Evolutionary conservation across 92 coral and sea anemone genomes (phyloP), one percentile per base, ranked within the genome.

Genomic region (Porites divaricata): DNA sequence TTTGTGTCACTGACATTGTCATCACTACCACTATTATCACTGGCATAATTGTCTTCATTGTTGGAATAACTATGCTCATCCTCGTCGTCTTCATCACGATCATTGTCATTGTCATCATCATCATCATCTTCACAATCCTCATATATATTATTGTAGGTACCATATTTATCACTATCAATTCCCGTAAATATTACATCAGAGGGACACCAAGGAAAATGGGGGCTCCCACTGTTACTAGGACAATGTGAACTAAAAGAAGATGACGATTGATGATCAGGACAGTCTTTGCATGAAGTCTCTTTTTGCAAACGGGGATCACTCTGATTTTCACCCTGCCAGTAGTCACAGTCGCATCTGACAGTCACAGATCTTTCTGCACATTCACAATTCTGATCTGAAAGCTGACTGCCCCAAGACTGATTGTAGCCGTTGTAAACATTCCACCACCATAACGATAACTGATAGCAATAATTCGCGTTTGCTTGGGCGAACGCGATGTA

Each of bases 401-500:
- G 19, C 12, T 24, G 76, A 26, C 20, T 64, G 71, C n/a, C n/a
- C 87, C 84, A 75, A 24, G 56, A 54, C 14, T 84, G 88, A 61
- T 80, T 35, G 9, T 54, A 54, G 59, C 59, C 16, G 59, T 69
- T 17, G 79, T 78, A 88, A 15, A 48, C 72, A 68, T 85, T 88
- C 94, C 92, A 88, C 94, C 94, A 91, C 88, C 83, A 91, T 17
- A 74, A 41, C 28, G 91, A 88, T 70, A 88, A 49, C 16, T 91
- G 84, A 20, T 91, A 89, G 70, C 69, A 78, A 63, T 91, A 88
- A 28, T 75, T 65, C 48, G 94, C 88, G 51, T 80, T 84, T 20
- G 81, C 78, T 51, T 59, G 70, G 54, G 90, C 92, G 74, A 12
- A 63, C 35, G 76, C 22, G 13, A 67, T 65, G 51, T 70, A 84